Evolutionary conservation across 2,888 invertebrate genomes (phyloP).

Genomic region (Pandemis corylana): DNA sequence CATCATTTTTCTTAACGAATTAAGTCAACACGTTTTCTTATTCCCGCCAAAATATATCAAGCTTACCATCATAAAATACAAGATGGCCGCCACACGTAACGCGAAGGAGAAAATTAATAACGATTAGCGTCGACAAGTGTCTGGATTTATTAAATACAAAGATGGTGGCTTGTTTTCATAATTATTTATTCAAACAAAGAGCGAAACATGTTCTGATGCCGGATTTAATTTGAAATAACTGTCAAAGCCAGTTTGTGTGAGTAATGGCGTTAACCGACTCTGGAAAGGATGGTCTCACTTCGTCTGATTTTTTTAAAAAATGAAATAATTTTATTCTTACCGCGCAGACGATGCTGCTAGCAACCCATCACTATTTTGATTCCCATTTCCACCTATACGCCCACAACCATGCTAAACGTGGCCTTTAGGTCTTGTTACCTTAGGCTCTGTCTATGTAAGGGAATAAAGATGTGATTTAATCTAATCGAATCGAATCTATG

Average conservation of each 20-base stretch:
- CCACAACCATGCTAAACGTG: too few species aligned
- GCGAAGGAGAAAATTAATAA: slow-evolving; percentile 33
- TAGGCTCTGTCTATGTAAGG: too few species aligned
- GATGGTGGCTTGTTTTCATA: slow-evolving; percentile 11
- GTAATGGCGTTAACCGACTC: background rate
- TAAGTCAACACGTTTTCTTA: background rate
- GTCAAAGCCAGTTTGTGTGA: background rate
- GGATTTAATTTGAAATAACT: background rate
- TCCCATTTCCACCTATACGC: too few species aligned
- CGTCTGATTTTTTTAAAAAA: too few species aligned
- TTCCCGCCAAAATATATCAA: slow-evolving; percentile 17
- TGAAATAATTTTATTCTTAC: too few species aligned
- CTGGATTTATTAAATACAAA: slow-evolving; percentile 15
- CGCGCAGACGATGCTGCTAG: too few species aligned
- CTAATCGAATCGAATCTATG: too few species aligned
- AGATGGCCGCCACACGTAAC: background rate
- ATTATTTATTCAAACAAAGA: slow-evolving; percentile 4
- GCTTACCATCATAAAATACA: slow-evolving; percentile 8
- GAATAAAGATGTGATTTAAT: too few species aligned
- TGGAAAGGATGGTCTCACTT: too few species aligned
- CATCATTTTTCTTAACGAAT: background rate
- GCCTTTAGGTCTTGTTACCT: too few species aligned
- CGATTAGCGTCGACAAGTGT: slow-evolving; percentile 28
- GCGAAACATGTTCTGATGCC: background rate
- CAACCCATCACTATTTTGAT: too few species aligned